Evolutionary conservation across 92 coral and sea anemone genomes (phyloP).

Genomic region (Porites divaricata): DNA sequence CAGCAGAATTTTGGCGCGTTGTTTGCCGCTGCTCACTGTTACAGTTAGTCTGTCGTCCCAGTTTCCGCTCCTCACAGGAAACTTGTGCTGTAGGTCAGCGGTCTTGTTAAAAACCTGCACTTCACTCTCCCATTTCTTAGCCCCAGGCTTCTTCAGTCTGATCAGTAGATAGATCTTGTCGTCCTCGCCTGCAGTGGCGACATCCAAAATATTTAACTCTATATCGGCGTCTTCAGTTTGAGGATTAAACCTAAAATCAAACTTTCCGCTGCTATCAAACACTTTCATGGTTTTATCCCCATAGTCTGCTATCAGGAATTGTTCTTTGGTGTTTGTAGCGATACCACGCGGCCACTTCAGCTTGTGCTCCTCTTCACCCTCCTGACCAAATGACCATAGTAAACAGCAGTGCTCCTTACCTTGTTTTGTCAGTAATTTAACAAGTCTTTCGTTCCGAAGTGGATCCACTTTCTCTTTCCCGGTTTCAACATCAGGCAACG

Average conservation of each 20-base stretch:
- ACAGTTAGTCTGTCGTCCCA: neutral
- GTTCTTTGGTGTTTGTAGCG: neutral
- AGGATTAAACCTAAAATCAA: neutral
- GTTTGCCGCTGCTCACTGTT: neutral
- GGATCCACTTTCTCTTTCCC: constrained; percentile 11
- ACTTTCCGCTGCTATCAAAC: constrained; percentile 1
- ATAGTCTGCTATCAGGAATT: neutral
- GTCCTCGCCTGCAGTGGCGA: constrained; percentile 9
- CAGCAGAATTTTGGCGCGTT: neutral
- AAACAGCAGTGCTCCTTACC: neutral
- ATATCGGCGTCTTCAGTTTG: neutral
- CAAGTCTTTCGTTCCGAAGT: neutral
- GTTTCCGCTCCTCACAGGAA: neutral
- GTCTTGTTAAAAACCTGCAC: neutral
- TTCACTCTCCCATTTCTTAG: neutral
- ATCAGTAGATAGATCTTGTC: neutral
- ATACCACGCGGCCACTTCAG: neutral
- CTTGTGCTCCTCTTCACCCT: neutral
- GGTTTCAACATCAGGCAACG: neutral
- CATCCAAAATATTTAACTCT: neutral
- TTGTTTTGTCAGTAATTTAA: neutral
- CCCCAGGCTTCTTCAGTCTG: neutral
- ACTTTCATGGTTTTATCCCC: neutral
- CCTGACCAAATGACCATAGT: neutral
- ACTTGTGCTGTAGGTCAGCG: neutral